Evolutionary conservation across 2,888 invertebrate species (phyloP), one percentile per base, ranked within the genome.

Genomic region (Trichopria drosophilae): DNA sequence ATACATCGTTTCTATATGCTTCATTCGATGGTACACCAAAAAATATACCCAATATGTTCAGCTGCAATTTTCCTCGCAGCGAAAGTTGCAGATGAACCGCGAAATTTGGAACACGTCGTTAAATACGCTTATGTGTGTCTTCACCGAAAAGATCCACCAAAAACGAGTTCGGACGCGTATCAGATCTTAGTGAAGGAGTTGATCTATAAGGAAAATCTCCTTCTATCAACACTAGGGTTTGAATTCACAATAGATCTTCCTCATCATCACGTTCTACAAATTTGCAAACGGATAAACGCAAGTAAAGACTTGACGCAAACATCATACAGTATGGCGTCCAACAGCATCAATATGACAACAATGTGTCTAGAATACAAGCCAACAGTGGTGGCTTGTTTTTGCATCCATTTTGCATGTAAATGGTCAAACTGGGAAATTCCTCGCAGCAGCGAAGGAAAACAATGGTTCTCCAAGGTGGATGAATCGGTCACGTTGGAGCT

Each of bases 1-100:
- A 96, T 98, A 96, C 98, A 99, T 79, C 84, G 98, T 48, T 99
- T 98, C 80, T 99, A 96, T 79, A 94, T 97, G 79, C 96, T 93
- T 80, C 97, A 98, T 76, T 94, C 97, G 12, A 93, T 99, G 79
- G 87, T 91, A 42, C 89, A 90, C 75, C 97, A 97, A 76, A 93
- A 94, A 78, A 86, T 95, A 75, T 91, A 94, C 77, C 87, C 91
- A 45, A 92, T 98, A 75, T 93, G 96, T 7, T 87, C 95, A 4
- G 95, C 97, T 3, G 90, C 95, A 46, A 81, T 99, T 42, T 99
- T 99, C 78, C 81, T 99, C 63, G 96, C 98, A 53, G 97, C 97
- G 57, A 99, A 99, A 82, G 93, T 97, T 40, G 98, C 99, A 78
- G 99, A 99, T 73, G 97, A 97, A 76, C 98, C 98, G 0, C 80